Percentiles rank a stretch among this genome's conserved stretches.
phyloP scores from a whole-genome alignment of 1,140 invertebrate species.

The Papilio dardanus region DNA sequence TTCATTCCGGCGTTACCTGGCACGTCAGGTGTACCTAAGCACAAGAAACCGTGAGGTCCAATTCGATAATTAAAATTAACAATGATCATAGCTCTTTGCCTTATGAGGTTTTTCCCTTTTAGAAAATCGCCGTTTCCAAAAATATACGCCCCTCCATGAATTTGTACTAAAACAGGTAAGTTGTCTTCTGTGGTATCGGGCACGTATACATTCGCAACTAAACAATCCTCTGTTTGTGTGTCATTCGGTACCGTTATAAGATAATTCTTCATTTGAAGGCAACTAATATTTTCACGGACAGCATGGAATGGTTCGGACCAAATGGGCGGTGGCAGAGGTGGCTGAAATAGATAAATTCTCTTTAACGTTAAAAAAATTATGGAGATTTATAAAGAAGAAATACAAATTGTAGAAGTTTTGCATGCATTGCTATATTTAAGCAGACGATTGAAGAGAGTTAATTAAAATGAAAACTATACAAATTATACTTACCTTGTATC shows the following conservation, averaged over 20 bases:
- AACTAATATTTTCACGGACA: conserved; percentile 49
- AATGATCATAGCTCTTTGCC: conserved; percentile 46
- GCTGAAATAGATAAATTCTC: conserved; percentile 51
- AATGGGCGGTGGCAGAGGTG: conserved; percentile 51
- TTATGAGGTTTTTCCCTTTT: conserved; percentile 44
- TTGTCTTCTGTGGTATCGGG: conserved; percentile 52
- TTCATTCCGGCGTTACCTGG: conserved; percentile 51
- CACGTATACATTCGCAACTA: conserved; percentile 55
- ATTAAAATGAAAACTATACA: too few relatives aligned
- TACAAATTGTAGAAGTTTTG: too few relatives aligned
- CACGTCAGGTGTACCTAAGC: conserved; percentile 51
- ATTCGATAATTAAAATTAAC: conserved; percentile 58
- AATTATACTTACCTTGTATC: conserved; percentile 58
- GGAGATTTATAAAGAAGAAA: too few relatives aligned
- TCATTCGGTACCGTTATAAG: background rate
- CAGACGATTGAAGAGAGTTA: too few relatives aligned
- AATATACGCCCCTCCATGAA: conserved; percentile 56
- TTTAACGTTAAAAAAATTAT: too few relatives aligned
- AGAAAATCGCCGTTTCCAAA: conserved; percentile 43
- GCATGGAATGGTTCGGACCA: conserved; percentile 57
- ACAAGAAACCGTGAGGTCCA: conserved; percentile 54
- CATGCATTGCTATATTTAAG: too few relatives aligned
- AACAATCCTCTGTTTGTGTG: conserved; percentile 50
- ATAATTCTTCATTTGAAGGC: conserved; percentile 48
- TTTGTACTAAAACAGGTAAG: conserved; percentile 55